Conservation (phyloP, 2,888 invertebrate species). For the Euplagia quadripunctaria region DNA sequence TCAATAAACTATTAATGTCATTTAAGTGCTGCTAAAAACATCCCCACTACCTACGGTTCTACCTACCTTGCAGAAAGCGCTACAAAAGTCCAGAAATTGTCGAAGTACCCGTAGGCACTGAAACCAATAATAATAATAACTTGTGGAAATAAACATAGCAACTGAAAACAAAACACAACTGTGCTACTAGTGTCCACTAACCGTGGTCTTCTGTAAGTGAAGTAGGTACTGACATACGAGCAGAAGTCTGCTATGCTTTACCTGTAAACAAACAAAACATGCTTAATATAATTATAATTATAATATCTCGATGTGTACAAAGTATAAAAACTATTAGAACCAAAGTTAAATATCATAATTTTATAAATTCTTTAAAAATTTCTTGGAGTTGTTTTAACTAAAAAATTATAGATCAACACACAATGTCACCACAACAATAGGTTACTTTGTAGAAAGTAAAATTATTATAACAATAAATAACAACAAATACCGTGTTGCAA, state of each 20-base stretch:
- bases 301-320: neutral
- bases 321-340: neutral
- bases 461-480: no score
- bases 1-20: neutral
- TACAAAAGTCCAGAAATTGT: neutral
- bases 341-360: no score
- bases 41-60: neutral
- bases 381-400: no score
- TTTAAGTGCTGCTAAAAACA: neutral
- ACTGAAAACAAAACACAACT: neutral
- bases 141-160: neutral
- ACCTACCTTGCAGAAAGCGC: neutral
- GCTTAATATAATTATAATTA: neutral
- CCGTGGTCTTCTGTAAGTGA: neutral
- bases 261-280: neutral
- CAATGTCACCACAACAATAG: no score
- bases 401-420: no score
- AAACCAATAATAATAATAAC: neutral
- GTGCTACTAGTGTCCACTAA: neutral
- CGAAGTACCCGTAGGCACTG: neutral
- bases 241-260: neutral
- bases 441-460: no score
- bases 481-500: no score
- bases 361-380: no score
- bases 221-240: neutral